Evolutionary conservation across 2,888 invertebrate species (phyloP), one percentile per base, ranked within the genome.

Genomic region (Watsonalla binaria): DNA sequence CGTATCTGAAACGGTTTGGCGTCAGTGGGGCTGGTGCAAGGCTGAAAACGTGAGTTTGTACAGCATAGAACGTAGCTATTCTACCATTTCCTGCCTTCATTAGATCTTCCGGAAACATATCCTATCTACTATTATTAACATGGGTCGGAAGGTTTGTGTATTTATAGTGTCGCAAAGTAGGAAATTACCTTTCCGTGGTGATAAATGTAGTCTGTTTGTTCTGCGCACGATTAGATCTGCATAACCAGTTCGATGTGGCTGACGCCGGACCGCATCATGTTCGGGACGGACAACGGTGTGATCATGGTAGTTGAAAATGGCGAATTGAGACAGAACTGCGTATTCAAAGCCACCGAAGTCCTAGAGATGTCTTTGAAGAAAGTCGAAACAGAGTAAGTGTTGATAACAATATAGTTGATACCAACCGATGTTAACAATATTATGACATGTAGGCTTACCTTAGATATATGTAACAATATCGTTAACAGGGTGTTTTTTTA

Each of bases 301-400:
- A 90, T 98, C 45, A 91, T 97, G 73, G 88, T 97, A 56, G 92
- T 98, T 54, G 98, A 98, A 78, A 95, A 95, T 63, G 97, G 97
- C 0, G 98, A 98, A 63, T 81, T 96, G 50, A 94, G 95, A 62
- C 92, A 92, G 46, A 90, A 90, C 68, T 91, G 91, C 65, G 78
- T 93, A 0, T 95, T 93, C 70, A 90, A 90, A 56, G 95, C 95
- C 0, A 67, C 77, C 5, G 94, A 94, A 37, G 87, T 94, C 6
- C 73, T 76, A 6, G 88, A 92, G 45, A 92, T 95, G 81, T 92
- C 93, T 54, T 79, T 95, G 46, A 94, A 93, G 74, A 89, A 92
- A 55, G 89, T 91, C n/a, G 94, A 94, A 47, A 90, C 65, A 0
- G 91, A 91, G 91, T 91, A 66, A 82, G 90, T 70, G 50, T 37